A percentile compares a stretch with the other conserved stretches of the same genome.
Conservation (phyloP, 2,113 vertebrate species). For the Leuciscus idus region DNA sequence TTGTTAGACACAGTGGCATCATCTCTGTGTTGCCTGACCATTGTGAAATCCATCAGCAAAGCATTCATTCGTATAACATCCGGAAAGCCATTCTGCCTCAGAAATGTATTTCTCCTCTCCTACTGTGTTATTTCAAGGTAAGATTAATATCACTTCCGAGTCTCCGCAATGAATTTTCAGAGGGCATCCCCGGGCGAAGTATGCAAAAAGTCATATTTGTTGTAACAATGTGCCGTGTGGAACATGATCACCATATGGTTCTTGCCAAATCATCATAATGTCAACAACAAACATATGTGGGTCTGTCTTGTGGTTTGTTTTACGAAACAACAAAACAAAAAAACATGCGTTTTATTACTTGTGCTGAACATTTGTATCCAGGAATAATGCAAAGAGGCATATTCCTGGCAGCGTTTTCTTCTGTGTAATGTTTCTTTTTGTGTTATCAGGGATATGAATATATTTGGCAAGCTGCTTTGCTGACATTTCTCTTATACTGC, state of each 20-base stretch:
- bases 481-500: conserved; percentile 10
- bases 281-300: conserved; percentile 51
- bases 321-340: background rate
- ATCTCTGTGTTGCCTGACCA: conserved; percentile 40
- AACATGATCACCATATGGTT: conserved; percentile 32
- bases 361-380: conserved; percentile 32
- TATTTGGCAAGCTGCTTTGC: conserved; percentile 11
- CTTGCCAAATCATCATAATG: conserved; percentile 51
- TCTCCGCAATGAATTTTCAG: conserved; percentile 47
- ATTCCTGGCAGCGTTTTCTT: conserved; percentile 36
- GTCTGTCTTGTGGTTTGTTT: conserved; percentile 32
- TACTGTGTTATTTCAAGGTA: conserved; percentile 52
- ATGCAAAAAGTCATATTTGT: conserved; percentile 39
- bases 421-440: conserved; percentile 47
- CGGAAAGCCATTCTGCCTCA: conserved; percentile 47
- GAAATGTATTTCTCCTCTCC: conserved; percentile 50
- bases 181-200: conserved; percentile 48
- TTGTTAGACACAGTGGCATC: conserved; percentile 39
- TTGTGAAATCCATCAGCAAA: conserved; percentile 55
- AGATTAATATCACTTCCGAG: conserved; percentile 55
- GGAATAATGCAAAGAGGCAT: conserved; percentile 39
- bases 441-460: conserved; percentile 43
- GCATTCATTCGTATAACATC: conserved; percentile 49
- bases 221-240: conserved; percentile 21
- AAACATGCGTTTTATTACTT: conserved; percentile 36